Base-by-base conservation (phyloP, 2,888 invertebrate genomes). In the Coleophora flavipennella region DNA sequence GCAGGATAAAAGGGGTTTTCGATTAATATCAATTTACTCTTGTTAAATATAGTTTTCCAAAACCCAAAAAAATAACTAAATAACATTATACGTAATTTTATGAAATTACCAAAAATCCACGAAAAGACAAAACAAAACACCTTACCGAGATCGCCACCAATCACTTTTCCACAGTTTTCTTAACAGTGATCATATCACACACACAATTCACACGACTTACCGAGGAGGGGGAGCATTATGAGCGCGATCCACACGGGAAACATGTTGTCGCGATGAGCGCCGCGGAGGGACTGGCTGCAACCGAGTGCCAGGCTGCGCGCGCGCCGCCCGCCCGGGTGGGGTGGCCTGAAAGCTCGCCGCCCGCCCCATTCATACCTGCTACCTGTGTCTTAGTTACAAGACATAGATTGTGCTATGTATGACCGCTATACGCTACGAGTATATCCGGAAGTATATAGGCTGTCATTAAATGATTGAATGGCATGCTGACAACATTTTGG, bases 201-300 rank as follows among this genome's bases (percentile, higher is more conserved):
- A 26, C 35, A 42, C 13, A 13, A 11, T 33, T 33, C 46, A 50
- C 56, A 44, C 41, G 50, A 81, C 83, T 83, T 83, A 84, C 83
- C 83, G 71, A 84, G 66, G 45, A 80, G 60, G 64, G 83, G 83
- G 77, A 84, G 80, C 67, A 83, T 70, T 55, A 74, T 66, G 46
- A 84, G 67, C 59, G 80, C 70, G 62, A 81, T 67, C 83, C 83
- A 84, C 72, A 80, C 59, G 62, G 68, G 72, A 73, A 71, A 75
- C 83, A 84, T 84, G 81, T 69, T 71, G 72, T 67, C 79, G 78
- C 81, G 69, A 63, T 63, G 67, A 62, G 64, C 64, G 76, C 62
- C 77, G 78, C 80, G 79, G 59, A 63, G 53, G 68, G 68, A 83
- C 81, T 83, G 81, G 45, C 53, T 44, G 46, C 46, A 61, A 63